A percentile compares a stretch with the other conserved stretches of the same genome.
Evolutionary conservation across 2,113 vertebrate genomes (phyloP).

Genomic region (Protobothrops mucrosquamatus): DNA sequence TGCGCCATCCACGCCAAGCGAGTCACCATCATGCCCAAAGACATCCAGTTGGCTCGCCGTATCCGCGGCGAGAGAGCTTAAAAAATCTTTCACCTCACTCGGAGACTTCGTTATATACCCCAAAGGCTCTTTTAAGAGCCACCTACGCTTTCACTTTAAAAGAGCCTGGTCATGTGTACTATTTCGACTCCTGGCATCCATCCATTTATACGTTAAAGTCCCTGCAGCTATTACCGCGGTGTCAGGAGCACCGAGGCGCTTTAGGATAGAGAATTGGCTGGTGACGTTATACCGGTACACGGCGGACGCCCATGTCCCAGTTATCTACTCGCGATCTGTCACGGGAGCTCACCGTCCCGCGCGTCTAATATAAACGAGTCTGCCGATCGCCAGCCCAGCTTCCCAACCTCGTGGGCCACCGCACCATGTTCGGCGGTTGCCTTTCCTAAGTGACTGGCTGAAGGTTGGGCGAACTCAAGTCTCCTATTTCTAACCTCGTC

Average conservation of each 20-base stretch:
- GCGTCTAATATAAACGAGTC: no score
- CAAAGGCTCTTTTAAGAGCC: conserved; percentile 32
- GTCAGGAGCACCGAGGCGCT: neutral
- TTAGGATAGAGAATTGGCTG: neutral
- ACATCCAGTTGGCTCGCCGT: neutral
- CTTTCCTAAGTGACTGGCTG: no score
- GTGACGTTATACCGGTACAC: neutral
- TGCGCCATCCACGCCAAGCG: neutral
- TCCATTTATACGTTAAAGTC: no score
- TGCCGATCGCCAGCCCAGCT: neutral
- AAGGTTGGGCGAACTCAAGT: no score
- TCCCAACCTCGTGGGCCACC: no score
- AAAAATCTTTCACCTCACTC: neutral
- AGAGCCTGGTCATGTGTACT: neutral
- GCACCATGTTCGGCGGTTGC: no score
- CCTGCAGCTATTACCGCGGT: neutral
- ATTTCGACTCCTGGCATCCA: no score
- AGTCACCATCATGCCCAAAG: neutral
- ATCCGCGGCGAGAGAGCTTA: conserved; percentile 3
- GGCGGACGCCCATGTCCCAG: no score
- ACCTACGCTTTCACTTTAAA: neutral
- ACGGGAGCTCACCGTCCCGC: no score
- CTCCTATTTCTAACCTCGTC: no score
- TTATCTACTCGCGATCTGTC: no score
- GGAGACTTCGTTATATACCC: neutral